phyloP scores from a whole-genome alignment of 2,113 vertebrate species.

The Ptilorrhoa leucosticta region DNA sequence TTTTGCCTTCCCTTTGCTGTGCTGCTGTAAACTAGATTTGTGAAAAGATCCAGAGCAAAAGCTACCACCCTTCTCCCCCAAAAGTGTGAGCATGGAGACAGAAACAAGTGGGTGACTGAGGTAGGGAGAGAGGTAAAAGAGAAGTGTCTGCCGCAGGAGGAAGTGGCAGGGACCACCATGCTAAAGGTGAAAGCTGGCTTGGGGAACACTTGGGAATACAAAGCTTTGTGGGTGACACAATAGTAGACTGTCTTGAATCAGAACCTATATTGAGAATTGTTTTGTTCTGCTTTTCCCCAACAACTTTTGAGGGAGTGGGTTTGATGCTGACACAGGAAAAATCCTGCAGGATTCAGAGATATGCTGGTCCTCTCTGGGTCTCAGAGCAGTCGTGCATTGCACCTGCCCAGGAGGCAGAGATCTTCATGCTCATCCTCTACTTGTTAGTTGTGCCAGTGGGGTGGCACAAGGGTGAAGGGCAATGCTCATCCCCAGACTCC shows the following conservation, averaged over 20 bases:
- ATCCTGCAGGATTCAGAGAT: not conserved
- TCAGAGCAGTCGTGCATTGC: accelerated
- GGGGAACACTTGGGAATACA: not conserved
- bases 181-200: not conserved
- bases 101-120: not conserved
- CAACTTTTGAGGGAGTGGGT: not conserved
- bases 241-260: not conserved
- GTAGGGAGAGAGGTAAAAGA: not conserved
- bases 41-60: not conserved
- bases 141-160: not conserved
- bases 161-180: not conserved
- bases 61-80: not conserved
- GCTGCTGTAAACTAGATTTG: not conserved
- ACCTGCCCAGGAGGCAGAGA: not conserved
- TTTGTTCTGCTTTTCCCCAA: not conserved
- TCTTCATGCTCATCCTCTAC: not conserved
- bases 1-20: not conserved
- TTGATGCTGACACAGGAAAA: not conserved
- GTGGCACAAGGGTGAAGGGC: not conserved
- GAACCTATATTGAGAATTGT: not conserved
- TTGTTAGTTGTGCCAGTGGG: not conserved
- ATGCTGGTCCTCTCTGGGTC: not conserved
- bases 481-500: not conserved
- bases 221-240: not conserved
- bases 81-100: not conserved